A percentile compares a stretch with the other conserved stretches of the same genome.
Conservation (phyloP, 2,113 vertebrate species). For the Phaethornis superciliosus region DNA sequence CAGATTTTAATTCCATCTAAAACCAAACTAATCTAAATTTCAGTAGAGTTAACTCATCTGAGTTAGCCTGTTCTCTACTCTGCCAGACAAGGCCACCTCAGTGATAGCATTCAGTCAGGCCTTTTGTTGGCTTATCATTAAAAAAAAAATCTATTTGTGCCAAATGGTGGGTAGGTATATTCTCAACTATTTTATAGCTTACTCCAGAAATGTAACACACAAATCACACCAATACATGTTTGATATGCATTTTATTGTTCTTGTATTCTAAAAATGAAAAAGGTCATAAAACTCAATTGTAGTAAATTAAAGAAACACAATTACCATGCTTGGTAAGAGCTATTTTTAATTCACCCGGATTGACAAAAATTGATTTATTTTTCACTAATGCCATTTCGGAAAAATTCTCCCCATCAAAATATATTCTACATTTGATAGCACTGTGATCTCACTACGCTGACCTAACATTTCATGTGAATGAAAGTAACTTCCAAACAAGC, state of each 20-base stretch:
- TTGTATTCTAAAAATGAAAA: neutral
- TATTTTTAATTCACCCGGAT: neutral
- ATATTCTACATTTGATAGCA: neutral
- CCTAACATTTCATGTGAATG: neutral
- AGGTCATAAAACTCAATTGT: neutral
- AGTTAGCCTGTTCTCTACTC: neutral
- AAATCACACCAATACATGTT: neutral
- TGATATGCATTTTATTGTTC: neutral
- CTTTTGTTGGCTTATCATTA: neutral
- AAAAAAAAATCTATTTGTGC: neutral
- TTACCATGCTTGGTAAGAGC: neutral
- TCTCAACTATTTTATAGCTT: neutral
- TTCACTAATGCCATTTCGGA: neutral
- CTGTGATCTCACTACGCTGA: neutral
- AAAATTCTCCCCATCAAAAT: neutral
- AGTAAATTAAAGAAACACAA: neutral
- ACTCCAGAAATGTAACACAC: neutral
- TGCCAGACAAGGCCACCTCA: neutral
- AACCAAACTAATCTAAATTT: slow-evolving; percentile 23
- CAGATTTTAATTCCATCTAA: neutral
- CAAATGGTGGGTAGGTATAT: neutral
- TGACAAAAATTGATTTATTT: neutral
- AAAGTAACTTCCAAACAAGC: neutral
- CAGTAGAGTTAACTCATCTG: neutral
- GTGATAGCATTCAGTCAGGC: neutral